Base-by-base conservation (phyloP, 2,797 vertebrate genomes). In the Crax fasciolata region DNA sequence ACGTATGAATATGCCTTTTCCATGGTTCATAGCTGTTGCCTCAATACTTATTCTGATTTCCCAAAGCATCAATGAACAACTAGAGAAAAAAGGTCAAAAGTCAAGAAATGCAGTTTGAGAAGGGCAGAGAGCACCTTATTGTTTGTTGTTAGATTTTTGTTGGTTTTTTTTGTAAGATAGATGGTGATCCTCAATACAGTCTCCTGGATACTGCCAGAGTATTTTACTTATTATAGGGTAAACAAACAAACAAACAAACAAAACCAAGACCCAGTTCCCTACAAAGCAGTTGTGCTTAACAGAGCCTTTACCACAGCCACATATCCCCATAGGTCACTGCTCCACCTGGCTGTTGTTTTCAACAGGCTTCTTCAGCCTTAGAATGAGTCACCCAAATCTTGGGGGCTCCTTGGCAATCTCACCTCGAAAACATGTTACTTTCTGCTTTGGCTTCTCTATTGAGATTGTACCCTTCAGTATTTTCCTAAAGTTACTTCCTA, bases 1-100 rank as follows among this genome's bases (percentile, higher is more conserved):
- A 75, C 2, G 35, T 84, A 92, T 41, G 58, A 89, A 58, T 87
- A 73, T 70, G 66, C 59, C 83, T 65, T 83, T 93, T 66, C 84
- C 73, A 25, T 27, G 27, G 55, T 63, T 92, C 87, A 83, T 8
- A 89, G 78, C 9, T 74, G 63, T 59, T 8, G 20, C 61, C 87
- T 82, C 78, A 63, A 49, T 80, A 89, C 28, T 46, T 78, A 55
- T 55, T 81, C 79, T 19, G 35, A 81, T 91, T 89, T 93, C 84
- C 79, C 58, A 86, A 91, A 88, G 87, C 30, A 90, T 49, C 28
- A 52, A 49, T 89, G 73, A 91, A 92, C 58, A 62, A 70, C 35
- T 86, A 84, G 43, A 43, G 18, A 35, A 13, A 70, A 87, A 88
- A 83, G 51, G 51, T 95, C 84, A 81, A 30, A 85, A 89, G 6